Percentiles rank a stretch among this genome's conserved stretches.
These are phyloP conservation scores for Cyprinodon variegatus DNA, from an alignment of 2,113 vertebrate species.

Conservation along the genomic window DNA sequence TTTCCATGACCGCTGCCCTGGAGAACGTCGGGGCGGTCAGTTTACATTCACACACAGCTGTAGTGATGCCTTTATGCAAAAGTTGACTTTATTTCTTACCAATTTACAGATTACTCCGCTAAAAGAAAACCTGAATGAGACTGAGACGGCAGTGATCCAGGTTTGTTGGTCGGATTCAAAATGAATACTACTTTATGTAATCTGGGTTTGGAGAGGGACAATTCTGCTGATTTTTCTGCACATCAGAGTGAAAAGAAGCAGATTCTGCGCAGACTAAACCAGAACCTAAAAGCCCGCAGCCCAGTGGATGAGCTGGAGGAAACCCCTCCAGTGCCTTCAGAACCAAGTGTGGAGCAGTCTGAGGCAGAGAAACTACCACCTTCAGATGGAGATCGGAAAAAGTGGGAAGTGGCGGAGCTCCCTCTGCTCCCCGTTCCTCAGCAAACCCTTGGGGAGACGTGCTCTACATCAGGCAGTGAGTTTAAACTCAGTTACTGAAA, in stretches of 20 bases:
- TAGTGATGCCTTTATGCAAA: neutral
- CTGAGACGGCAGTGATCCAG: slow-evolving; percentile 57
- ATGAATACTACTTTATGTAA: neutral
- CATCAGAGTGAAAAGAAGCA: slow-evolving; percentile 88
- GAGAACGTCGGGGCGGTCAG: slow-evolving; percentile 93
- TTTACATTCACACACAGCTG: slow-evolving; percentile 35
- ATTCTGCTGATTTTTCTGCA: neutral
- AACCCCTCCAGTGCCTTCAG: slow-evolving; percentile 16
- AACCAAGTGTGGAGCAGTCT: slow-evolving; percentile 41
- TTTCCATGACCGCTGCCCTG: slow-evolving; percentile 95
- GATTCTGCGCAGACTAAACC: slow-evolving; percentile 91
- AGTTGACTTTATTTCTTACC: neutral
- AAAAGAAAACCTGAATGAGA: slow-evolving; percentile 53
- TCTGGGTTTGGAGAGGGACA: neutral
- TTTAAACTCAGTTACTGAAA: neutral
- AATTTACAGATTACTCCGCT: slow-evolving; percentile 59
- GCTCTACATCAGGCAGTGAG: slow-evolving; percentile 64
- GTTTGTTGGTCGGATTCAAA: slow-evolving; percentile 30
- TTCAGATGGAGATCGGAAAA: slow-evolving; percentile 82
- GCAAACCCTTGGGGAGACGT: slow-evolving; percentile 80
- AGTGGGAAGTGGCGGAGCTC: slow-evolving; percentile 86
- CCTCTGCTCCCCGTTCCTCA: slow-evolving; percentile 83
- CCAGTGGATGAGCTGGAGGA: slow-evolving; percentile 64
- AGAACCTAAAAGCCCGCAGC: slow-evolving; percentile 88
- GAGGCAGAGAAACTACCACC: slow-evolving; percentile 41